These are phyloP conservation scores for Pollenia angustigena DNA, from an alignment of 2,888 invertebrate species.

Conservation along the genomic window DNA sequence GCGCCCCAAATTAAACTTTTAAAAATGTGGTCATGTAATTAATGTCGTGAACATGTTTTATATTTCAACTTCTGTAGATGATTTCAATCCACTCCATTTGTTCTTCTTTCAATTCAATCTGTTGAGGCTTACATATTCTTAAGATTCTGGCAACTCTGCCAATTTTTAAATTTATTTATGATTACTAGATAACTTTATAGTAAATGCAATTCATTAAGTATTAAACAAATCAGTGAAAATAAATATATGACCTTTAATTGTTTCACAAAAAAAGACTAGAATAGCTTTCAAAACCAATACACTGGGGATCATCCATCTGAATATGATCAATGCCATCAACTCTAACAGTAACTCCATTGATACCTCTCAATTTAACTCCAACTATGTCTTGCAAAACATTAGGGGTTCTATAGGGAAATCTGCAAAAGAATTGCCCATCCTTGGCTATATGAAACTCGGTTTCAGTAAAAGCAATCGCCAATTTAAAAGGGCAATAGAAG, in stretches of 20 bases:
- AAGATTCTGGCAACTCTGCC: no score
- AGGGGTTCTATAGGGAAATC: constrained; percentile 17
- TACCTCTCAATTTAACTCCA: constrained; percentile 46
- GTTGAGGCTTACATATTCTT: no score
- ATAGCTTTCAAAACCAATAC: constrained; percentile 44
- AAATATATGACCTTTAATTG: neutral
- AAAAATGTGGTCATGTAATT: no score
- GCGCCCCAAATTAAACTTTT: no score
- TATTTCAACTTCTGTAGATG: no score
- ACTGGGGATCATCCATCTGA: constrained; percentile 28
- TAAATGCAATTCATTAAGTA: neutral
- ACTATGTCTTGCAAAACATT: constrained; percentile 29
- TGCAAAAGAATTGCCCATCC: constrained; percentile 37
- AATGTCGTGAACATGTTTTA: no score
- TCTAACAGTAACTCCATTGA: constrained; percentile 7
- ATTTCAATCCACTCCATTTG: no score
- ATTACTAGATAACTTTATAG: no score
- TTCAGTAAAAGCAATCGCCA: constrained; percentile 48
- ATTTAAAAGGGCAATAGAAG: constrained; percentile 37
- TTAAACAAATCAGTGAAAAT: neutral
- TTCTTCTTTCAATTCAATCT: no score
- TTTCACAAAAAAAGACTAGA: neutral
- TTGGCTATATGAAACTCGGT: constrained; percentile 48
- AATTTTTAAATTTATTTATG: no score
- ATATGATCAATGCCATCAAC: constrained; percentile 37